Percentiles rank a stretch among this genome's conserved stretches.
phyloP scores from a whole-genome alignment of 2,113 vertebrate genomes.

The Eidolon helvum region DNA sequence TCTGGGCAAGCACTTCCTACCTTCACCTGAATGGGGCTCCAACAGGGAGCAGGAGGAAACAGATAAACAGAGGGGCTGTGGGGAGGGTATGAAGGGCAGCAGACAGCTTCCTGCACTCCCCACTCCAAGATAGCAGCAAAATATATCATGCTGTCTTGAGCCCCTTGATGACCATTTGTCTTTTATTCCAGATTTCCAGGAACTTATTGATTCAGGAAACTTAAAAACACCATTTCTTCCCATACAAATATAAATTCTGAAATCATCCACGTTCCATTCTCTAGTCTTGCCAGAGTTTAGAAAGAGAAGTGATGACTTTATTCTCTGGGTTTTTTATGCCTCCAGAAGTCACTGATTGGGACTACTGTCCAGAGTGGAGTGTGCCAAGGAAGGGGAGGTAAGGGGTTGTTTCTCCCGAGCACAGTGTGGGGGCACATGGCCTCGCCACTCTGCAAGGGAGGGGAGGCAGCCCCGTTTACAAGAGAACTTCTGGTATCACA shows the following conservation, averaged over 20 bases:
- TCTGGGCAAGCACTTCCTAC: not conserved
- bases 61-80: no score
- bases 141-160: not conserved
- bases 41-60: accelerated
- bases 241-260: not conserved
- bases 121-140: not conserved
- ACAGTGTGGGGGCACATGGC: accelerated
- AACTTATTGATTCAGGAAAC: not conserved
- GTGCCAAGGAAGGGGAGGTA: no score
- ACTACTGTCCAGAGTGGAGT: not conserved
- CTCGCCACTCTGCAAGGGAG: not conserved
- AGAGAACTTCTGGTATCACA: not conserved
- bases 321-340: not conserved
- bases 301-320: not conserved
- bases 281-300: not conserved
- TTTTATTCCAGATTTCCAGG: not conserved
- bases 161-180: not conserved
- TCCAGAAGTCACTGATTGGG: not conserved
- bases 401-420: not conserved
- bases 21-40: not conserved
- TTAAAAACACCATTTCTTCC: not conserved
- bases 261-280: not conserved
- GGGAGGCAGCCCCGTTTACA: not conserved
- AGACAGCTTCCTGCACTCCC: no score
- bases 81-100: not conserved